Percentiles rank a stretch among this genome's conserved stretches.
phyloP scores from a whole-genome alignment of 2,797 vertebrate genomes.

The Vultur gryphus region DNA sequence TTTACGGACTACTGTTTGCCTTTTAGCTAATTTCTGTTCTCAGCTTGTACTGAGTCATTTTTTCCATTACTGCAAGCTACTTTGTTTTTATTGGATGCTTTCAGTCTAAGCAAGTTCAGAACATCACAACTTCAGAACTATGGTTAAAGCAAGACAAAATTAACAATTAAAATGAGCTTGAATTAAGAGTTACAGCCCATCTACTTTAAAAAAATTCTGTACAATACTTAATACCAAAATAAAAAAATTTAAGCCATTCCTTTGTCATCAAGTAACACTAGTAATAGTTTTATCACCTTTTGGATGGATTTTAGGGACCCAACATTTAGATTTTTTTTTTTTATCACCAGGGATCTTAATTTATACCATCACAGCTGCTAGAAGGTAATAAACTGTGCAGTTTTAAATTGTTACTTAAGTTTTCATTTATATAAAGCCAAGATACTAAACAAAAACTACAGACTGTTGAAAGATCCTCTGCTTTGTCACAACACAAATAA shows the following conservation, averaged over 20 bases:
- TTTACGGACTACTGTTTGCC: slow-evolving; percentile 45
- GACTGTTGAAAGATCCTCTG: background rate
- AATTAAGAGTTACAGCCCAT: background rate
- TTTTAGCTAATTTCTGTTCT: slow-evolving; percentile 61
- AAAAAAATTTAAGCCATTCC: background rate
- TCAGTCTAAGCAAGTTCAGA: slow-evolving; percentile 59
- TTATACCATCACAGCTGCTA: background rate
- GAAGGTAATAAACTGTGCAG: background rate
- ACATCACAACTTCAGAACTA: slow-evolving; percentile 25
- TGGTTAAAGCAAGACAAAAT: slow-evolving; percentile 44
- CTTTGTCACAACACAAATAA: background rate
- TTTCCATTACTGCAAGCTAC: slow-evolving; percentile 71
- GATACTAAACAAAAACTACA: background rate
- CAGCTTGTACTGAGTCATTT: slow-evolving; percentile 55
- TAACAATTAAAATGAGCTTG: background rate
- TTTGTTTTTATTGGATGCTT: slow-evolving; percentile 70
- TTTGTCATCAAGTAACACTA: background rate
- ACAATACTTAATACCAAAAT: background rate
- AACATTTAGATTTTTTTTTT: background rate
- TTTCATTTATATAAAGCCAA: too few species aligned
- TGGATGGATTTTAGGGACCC: background rate
- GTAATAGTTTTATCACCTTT: background rate
- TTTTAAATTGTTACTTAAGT: background rate
- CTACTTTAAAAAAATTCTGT: background rate
- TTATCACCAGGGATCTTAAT: background rate